Base-by-base conservation (phyloP, 2,797 vertebrate species). In the Poeciliopsis gracilis region DNA sequence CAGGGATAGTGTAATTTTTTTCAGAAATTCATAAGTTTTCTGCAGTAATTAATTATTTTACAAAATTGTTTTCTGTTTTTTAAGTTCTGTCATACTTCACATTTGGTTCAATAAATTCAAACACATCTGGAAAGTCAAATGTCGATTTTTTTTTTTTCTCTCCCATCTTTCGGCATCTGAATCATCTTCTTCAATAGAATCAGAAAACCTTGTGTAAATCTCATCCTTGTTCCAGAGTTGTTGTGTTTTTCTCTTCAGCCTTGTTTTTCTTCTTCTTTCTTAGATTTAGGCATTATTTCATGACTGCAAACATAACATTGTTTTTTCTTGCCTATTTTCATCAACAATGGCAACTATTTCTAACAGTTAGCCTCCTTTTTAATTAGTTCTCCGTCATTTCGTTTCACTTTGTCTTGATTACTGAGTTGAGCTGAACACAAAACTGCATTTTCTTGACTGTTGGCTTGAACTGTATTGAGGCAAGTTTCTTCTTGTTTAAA, bases 221-320 rank as follows among this genome's bases (percentile, higher is more conserved):
- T 84, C 36, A 85, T 86, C 47, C 57, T 76, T 57, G 18, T 53
- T 76, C 80, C 72, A 6, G 38, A 63, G 66, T 43, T 76, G 67
- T 13, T 33, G 30, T 33, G 47, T 7, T 81, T 70, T 75, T 41
- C 75, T 78, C 66, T 82, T 12, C n/a, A 20, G 9, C 53, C 25
- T 43, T 41, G 38, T 57, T 88, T 77, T 72, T 46, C 18, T 5
- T 47, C 3, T 47, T 77, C 59, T 66, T 47, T 47, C 47, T 47
- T 47, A 74, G 76, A n/a, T 28, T 72, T 79, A 67, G 85, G 72
- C 53, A 75, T 43, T 13, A 69, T 43, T 69, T 43, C 3, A 67
- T 25, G 25, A 43, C 66, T 25, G 38, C 38, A 69, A 3, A 25
- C 66, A 43, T 12, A 45, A n/a, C 38, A 69, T 41, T 41, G 67